Percentiles rank a stretch among this genome's conserved stretches.
Conservation (phyloP, 2,113 vertebrate genomes). For the Anas platyrhynchos region DNA sequence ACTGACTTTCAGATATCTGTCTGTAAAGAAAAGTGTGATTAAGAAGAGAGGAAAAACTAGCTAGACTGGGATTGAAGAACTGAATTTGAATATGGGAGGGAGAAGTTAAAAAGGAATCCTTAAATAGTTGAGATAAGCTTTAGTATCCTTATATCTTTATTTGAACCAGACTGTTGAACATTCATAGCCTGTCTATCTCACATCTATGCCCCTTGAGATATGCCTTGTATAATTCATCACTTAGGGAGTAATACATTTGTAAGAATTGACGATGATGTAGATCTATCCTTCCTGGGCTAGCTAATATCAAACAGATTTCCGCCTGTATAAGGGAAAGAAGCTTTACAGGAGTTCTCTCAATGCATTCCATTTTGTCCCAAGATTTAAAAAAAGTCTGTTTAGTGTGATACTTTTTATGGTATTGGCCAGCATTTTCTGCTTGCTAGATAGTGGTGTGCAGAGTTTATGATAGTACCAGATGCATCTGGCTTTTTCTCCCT, state of each 20-base stretch:
- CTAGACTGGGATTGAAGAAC: constrained; percentile 24
- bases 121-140: constrained; percentile 59
- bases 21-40: constrained; percentile 10
- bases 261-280: background rate
- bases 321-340: background rate
- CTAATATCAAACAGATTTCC: background rate
- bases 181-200: constrained; percentile 32
- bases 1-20: background rate
- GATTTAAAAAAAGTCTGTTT: background rate
- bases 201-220: constrained; percentile 41
- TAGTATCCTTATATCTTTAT: constrained; percentile 36
- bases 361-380: background rate
- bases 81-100: constrained; percentile 38
- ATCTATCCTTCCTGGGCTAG: background rate
- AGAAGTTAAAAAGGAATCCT: constrained; percentile 55
- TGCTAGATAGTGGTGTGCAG: background rate
- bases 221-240: constrained; percentile 6
- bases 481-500: background rate
- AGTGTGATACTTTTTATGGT: background rate
- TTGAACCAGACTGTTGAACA: constrained; percentile 43
- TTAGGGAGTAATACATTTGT: background rate
- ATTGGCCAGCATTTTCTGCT: background rate
- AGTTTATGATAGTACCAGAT: background rate
- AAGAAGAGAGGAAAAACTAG: constrained; percentile 48
- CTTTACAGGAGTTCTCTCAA: background rate